Conservation (phyloP, 1,140 invertebrate genomes). For the Drosophila equinoxialis region DNA sequence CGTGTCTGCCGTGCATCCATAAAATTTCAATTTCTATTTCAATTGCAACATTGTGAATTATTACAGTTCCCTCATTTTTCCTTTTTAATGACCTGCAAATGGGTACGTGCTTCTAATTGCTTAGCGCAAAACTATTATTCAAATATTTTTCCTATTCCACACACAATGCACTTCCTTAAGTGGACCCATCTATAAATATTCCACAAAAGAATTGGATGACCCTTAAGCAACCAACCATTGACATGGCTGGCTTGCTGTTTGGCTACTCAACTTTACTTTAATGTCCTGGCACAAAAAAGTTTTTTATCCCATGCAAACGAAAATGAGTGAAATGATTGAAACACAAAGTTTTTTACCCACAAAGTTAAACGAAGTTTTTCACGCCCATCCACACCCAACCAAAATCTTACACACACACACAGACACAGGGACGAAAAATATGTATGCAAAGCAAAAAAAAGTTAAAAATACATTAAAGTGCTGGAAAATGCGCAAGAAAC, state of each 20-base stretch:
- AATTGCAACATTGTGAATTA: slow-evolving; percentile 51
- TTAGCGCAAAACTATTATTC: slow-evolving; percentile 54
- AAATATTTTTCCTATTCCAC: slow-evolving; percentile 25
- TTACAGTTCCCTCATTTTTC: slow-evolving; percentile 41
- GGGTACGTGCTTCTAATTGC: slow-evolving; percentile 57
- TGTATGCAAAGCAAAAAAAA: slow-evolving; percentile 10
- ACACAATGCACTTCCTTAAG: slow-evolving; percentile 22
- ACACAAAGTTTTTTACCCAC: slow-evolving; percentile 53
- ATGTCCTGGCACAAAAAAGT: slow-evolving; percentile 3
- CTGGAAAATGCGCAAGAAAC: neutral
- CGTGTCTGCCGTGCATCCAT: slow-evolving; percentile 19
- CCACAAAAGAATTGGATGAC: neutral
- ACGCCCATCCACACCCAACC: neutral
- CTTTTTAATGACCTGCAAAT: slow-evolving; percentile 55
- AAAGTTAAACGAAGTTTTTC: slow-evolving; percentile 64
- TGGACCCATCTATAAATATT: slow-evolving; percentile 63
- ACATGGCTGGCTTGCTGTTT: slow-evolving; percentile 4
- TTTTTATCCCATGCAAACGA: slow-evolving; percentile 20
- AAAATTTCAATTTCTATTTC: slow-evolving; percentile 53
- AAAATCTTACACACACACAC: neutral
- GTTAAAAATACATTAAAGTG: slow-evolving; percentile 21
- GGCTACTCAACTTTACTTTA: slow-evolving; percentile 22
- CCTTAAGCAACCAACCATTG: slow-evolving; percentile 3
- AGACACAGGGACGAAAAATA: neutral
- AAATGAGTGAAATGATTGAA: slow-evolving; percentile 60